Base-by-base conservation (phyloP, 1,140 invertebrate species). In the Drosophila pallidifrons region DNA sequence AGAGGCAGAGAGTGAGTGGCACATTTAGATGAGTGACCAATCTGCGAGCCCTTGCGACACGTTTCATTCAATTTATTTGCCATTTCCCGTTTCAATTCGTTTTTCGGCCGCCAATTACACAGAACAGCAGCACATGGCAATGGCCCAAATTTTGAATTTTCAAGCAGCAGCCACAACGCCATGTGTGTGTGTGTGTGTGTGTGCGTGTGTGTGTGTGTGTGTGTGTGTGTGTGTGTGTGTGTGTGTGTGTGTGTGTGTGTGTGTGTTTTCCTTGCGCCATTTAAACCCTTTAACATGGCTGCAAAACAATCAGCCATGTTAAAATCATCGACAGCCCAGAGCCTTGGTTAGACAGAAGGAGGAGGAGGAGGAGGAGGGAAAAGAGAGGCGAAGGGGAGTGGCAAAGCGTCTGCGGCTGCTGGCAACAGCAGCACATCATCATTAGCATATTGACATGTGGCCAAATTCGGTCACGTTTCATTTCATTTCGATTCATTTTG, bases 381-480 rank as follows among this genome's bases (percentile, higher is more conserved):
- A 6, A n/a, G 32, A 13, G 32, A 5, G 13, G 25, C 16, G 11
- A 8, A 2, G 4, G 8, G 25, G 46, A 25, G 25, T 25, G 25
- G 16, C n/a, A 30, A 7, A 49, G 47, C 35, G 35, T 49, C 15
- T 61, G 60, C 16, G 45, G 28, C 28, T 55, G 63, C 10, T 66
- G 70, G 49, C 57, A 61, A 3, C 20, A 25, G 20, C 20, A 25
- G 65, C 72, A 77, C 69, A 73, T 61, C 58, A 83, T 88, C 85
- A 88, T 88, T 88, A 89, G 85, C 85, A 89, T 88, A 89, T 88
- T 88, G 85, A 89, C 81, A 89, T 89, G 85, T 89, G 85, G 85
- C 85, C 81, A 79, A 85, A 89, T 81, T 89, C 75, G 85, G 86
- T 89, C 85, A 89, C 85, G 85, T 89, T 89, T 78, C 85, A 89